Evolutionary conservation across 2,113 vertebrate species (phyloP), one percentile per base, ranked within the genome.

Genomic region (Gasterosteus aculeatus): DNA sequence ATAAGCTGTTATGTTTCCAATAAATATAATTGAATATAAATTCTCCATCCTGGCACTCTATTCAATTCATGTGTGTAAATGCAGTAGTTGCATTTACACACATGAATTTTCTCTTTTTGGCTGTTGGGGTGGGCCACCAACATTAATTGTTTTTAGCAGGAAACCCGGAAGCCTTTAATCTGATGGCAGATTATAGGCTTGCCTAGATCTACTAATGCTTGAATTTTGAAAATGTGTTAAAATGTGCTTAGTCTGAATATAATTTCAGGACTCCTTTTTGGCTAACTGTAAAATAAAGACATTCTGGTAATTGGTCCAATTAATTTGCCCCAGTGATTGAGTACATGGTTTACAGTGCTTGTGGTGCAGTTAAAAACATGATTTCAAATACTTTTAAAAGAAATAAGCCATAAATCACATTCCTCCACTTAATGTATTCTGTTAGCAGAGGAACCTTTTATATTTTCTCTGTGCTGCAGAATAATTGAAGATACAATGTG

Each of bases 381-480:
- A 78, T 77, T 83, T 90, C 67, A 89, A 83, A 88, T 75, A 81
- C 83, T 89, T 80, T 80, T 72, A 71, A 82, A 86, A 82, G 75
- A 82, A 88, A 84, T 54, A 64, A 74, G 69, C 84, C 42, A 66
- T 81, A 86, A 87, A 91, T 91, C 77, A 84, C 84, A 88, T 86
- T 80, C 85, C 83, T 91, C 79, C 69, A 79, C 75, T 81, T 85
- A 86, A 84, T 85, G 80, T 86, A 66, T 87, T 86, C 80, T 38
- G 65, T 88, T 89, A 82, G 76, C 90, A 83, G 41, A 85, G 81
- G 88, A 86, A 77, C 22, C 77, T 75, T 89, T 92, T 92, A 61
- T 87, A 81, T 92, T 87, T 90, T 80, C 81, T 88, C 87, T 93
- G 91, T 93, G 91, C 90, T 92, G 90, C 88, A 86, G 88, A 91